Conservation (phyloP, 2,113 vertebrate genomes). For the Rallus limicola region DNA sequence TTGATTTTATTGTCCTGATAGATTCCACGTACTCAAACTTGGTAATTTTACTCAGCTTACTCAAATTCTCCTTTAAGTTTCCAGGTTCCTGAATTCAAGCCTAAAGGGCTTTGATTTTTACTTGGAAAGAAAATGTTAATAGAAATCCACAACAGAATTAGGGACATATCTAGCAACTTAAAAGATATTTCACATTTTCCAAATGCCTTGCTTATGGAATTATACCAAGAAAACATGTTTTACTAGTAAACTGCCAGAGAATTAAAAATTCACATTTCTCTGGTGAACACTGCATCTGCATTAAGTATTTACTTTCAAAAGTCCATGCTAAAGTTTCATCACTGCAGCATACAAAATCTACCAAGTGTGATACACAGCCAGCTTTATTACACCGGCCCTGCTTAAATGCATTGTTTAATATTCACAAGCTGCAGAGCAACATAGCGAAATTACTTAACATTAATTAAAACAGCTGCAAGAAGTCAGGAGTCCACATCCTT, state of each 20-base stretch:
- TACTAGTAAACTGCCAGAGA: not conserved
- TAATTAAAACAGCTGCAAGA: not conserved
- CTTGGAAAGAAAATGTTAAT: not conserved
- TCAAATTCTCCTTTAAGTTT: not conserved
- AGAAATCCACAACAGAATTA: not conserved
- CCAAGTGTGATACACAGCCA: not conserved
- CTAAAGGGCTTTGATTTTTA: not conserved
- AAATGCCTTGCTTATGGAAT: not conserved
- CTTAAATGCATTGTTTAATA: not conserved
- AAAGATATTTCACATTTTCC: not conserved
- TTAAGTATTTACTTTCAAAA: not conserved
- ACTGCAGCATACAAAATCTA: not conserved
- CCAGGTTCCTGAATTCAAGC: not conserved
- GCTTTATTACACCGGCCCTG: not conserved
- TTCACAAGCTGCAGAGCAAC: not conserved
- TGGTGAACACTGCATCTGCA: not conserved
- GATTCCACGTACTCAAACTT: not conserved
- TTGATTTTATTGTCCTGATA: slow-evolving; percentile 11
- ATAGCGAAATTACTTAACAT: not conserved
- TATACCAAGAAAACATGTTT: not conserved
- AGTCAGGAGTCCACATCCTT: rapidly evolving
- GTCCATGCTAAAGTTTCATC: not conserved
- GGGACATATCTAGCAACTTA: not conserved
- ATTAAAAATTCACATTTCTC: not conserved
- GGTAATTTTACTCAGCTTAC: not conserved